Percentiles rank a stretch among this genome's conserved stretches.
phyloP scores from a whole-genome alignment of 2,888 invertebrate species.

The Tenodera sinensis region DNA sequence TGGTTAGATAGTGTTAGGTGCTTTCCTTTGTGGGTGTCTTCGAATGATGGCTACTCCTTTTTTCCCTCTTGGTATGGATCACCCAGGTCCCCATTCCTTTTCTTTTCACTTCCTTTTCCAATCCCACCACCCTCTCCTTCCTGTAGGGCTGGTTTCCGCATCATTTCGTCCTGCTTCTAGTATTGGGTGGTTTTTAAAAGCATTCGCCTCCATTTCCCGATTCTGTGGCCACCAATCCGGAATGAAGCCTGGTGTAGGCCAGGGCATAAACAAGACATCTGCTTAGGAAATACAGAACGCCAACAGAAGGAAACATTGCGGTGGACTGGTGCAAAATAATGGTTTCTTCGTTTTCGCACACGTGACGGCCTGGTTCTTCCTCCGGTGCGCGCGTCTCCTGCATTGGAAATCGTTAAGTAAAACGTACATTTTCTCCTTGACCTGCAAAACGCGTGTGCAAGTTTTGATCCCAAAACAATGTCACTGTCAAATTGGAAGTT shows the following conservation, averaged over 20 bases:
- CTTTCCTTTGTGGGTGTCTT: neutral
- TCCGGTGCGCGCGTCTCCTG: neutral
- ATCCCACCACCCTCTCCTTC: neutral
- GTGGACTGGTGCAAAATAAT: neutral
- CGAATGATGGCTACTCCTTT: neutral
- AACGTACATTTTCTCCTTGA: neutral
- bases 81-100: neutral
- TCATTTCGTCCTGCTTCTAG: neutral
- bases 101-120: neutral
- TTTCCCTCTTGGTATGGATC: neutral
- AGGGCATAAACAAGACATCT: constrained; percentile 2
- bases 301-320: neutral
- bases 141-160: neutral
- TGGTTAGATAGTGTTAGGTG: neutral
- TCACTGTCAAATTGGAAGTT: neutral
- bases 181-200: neutral
- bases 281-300: neutral
- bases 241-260: neutral
- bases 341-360: neutral
- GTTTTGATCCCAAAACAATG: neutral
- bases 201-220: neutral
- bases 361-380: neutral
- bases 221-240: neutral
- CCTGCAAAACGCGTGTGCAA: neutral
- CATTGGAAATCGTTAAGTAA: neutral